Base-by-base conservation (phyloP, 2,113 vertebrate species). In the Toxotes chatareus region DNA sequence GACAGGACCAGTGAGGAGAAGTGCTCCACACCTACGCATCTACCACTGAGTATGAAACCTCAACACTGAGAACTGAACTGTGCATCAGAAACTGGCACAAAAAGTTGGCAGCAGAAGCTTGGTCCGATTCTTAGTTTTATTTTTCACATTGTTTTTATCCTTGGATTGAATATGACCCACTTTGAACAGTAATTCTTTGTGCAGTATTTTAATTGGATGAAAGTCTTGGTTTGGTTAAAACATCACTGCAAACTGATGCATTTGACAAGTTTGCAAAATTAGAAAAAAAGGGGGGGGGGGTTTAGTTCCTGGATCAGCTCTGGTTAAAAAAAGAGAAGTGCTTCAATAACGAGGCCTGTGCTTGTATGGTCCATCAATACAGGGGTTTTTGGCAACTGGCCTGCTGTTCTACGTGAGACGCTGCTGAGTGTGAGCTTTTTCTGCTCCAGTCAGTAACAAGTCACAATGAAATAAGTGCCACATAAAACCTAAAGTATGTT, bases 371-470 rank as follows among this genome's bases (percentile, higher is more conserved):
- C 78, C 67, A 57, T 72, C 78, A 60, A 68, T 75, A 68, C 63
- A 68, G 47, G 46, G 40, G 76, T 49, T 82, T 51, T 68, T 85
- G 85, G 80, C 82, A 80, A 79, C 2, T 40, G 57, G 77, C 71
- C 74, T 44, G 85, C 49, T 44, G 69, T 8, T 72, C 12, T 63
- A 63, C 40, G 77, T 3, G 76, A 13, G 38, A 11, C 51, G 21
- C 32, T 75, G 76, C 76, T 61, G 76, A 88, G 46, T n/a, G 40
- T 1, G 78, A 51, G 75, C 17, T 63, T 83, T 79, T 76, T 82
- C 72, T 83, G 76, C 85, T 66, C 51, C 27, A 7, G 11, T 42
- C 46, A 63, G 83, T 36, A 74, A 46, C 46, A 71, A 63, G 71
- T 68, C 63, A 27, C 34, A 12, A 7, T 42, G 59, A 80, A 63